A percentile compares a stretch with the other conserved stretches of the same genome.
These are phyloP conservation scores for Cyphomyrus discorhynchus DNA, from an alignment of 2,113 vertebrate species.

Conservation along the genomic window DNA sequence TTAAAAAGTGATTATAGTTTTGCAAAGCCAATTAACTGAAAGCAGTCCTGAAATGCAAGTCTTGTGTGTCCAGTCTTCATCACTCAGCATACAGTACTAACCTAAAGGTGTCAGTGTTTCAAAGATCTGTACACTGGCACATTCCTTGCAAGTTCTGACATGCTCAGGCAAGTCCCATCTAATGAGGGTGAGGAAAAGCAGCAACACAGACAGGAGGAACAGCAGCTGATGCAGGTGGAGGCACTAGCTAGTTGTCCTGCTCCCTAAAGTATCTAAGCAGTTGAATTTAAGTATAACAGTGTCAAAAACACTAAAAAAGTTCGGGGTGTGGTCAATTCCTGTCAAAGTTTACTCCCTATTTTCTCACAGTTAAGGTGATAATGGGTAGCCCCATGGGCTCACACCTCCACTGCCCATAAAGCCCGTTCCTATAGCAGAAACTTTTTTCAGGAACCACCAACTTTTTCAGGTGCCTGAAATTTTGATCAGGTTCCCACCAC, in stretches of 20 bases:
- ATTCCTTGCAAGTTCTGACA: constrained; percentile 34
- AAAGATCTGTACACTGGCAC: not conserved
- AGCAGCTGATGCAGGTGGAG: not conserved
- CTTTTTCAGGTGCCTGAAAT: not conserved
- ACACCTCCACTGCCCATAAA: not conserved
- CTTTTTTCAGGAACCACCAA: not conserved
- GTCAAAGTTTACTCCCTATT: not conserved
- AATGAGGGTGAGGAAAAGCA: not conserved
- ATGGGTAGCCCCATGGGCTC: not conserved
- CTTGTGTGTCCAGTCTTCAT: not conserved
- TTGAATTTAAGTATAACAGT: not conserved
- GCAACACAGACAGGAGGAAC: not conserved
- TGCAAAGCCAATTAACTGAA: not conserved
- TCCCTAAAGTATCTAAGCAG: not conserved
- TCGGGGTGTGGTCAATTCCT: not conserved
- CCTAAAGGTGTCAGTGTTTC: not conserved
- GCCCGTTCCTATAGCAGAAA: not conserved
- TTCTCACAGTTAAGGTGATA: not conserved
- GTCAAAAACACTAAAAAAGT: not conserved
- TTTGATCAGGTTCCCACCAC: not conserved
- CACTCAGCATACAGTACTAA: not conserved
- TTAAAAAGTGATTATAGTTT: not conserved
- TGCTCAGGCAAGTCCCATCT: constrained; percentile 26
- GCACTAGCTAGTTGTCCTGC: not conserved
- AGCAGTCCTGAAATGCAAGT: not conserved